phyloP scores from a whole-genome alignment of 2,113 vertebrate species.

The Pelobates fuscus region DNA sequence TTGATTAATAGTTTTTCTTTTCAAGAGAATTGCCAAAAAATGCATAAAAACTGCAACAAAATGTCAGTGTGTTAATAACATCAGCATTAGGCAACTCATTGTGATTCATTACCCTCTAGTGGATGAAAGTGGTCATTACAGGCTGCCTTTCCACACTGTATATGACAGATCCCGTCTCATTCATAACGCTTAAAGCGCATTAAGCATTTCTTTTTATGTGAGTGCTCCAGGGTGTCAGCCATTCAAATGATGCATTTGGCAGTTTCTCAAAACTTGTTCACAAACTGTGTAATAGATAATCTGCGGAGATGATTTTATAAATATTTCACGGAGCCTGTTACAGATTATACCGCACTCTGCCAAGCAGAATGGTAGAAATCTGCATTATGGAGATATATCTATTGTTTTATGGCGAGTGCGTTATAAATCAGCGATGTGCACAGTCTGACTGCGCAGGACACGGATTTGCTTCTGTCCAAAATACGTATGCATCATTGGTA shows the following conservation, averaged over 20 bases:
- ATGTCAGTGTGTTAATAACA: background rate
- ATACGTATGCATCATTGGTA: too few relatives aligned
- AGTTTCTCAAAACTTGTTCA: background rate
- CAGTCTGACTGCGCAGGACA: too few relatives aligned
- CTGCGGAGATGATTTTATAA: constrained; percentile 1
- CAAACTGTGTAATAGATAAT: background rate
- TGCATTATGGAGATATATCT: too few relatives aligned
- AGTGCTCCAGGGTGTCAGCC: background rate
- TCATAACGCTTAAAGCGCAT: background rate
- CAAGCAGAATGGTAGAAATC: background rate
- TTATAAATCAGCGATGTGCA: too few relatives aligned
- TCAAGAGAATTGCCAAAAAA: constrained; percentile 10
- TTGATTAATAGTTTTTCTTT: constrained; percentile 34
- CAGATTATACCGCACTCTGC: too few relatives aligned
- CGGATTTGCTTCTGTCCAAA: too few relatives aligned
- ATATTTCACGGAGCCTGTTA: background rate
- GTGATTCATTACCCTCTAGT: constrained; percentile 33
- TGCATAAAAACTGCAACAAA: constrained; percentile 6
- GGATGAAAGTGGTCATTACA: background rate
- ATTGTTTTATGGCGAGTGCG: too few relatives aligned
- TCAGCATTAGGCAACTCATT: background rate
- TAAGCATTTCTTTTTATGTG: background rate
- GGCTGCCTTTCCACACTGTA: background rate
- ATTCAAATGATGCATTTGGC: constrained; percentile 3
- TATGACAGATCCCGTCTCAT: background rate